These are phyloP conservation scores for Nasonovia ribisnigri DNA, from an alignment of 2,888 invertebrate genomes.

Conservation along the genomic window DNA sequence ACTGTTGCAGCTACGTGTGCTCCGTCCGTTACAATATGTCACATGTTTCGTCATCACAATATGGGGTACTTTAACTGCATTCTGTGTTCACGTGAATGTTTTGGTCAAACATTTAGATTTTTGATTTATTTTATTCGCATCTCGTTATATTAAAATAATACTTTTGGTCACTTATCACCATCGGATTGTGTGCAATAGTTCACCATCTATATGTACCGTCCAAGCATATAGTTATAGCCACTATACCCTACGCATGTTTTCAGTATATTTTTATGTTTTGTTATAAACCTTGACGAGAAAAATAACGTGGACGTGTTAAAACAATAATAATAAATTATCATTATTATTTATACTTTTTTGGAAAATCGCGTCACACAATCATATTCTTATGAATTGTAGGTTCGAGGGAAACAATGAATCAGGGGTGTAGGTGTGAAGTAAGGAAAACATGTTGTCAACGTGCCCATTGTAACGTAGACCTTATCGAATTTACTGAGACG, in stretches of 20 bases:
- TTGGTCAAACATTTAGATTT: not conserved
- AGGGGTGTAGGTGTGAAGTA: constrained; percentile 54
- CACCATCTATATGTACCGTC: not conserved
- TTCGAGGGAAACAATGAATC: constrained; percentile 36
- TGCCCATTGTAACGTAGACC: constrained; percentile 51
- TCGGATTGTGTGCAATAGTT: not conserved
- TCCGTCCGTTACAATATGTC: not conserved
- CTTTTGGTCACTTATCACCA: not conserved
- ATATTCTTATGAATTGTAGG: constrained; percentile 17
- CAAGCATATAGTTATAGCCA: not conserved
- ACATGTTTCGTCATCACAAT: not conserved
- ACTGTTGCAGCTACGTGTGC: not conserved
- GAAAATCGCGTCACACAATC: constrained; percentile 65
- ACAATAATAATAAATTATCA: constrained; percentile 56
- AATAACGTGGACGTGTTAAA: not conserved
- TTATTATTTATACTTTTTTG: constrained; percentile 67
- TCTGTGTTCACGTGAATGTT: not conserved
- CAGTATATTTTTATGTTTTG: not conserved
- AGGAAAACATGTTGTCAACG: constrained; percentile 61
- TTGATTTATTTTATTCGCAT: not conserved
- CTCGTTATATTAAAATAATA: not conserved
- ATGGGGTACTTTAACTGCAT: not conserved
- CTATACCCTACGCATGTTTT: not conserved
- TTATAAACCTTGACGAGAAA: not conserved
- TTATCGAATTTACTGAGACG: constrained; percentile 56